phyloP scores from a whole-genome alignment of 2,888 invertebrate species.

The Luffia ferchaultella region DNA sequence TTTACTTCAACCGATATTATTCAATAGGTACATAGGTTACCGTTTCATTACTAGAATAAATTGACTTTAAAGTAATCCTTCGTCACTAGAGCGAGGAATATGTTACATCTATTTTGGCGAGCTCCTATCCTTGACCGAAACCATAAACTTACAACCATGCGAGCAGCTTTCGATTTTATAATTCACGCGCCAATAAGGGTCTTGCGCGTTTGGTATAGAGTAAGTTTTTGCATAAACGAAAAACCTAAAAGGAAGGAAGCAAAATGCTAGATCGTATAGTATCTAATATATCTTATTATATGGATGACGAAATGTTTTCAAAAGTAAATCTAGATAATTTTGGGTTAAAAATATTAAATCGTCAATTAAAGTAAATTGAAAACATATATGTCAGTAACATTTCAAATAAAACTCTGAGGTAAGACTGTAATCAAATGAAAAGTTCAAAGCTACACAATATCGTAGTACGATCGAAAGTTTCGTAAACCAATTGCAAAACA shows the following conservation, averaged over 20 bases:
- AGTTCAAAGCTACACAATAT: no score
- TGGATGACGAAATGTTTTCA: no score
- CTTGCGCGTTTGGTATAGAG: neutral
- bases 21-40: no score
- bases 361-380: no score
- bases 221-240: neutral
- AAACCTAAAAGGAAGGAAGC: neutral
- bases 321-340: no score
- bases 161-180: slow-evolving; percentile 5
- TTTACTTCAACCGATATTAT: no score
- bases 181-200: neutral
- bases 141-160: slow-evolving; percentile 11
- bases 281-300: no score
- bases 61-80: neutral
- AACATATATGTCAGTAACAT: no score
- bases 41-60: neutral
- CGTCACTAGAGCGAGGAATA: neutral
- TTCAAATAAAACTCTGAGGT: no score
- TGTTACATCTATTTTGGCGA: neutral
- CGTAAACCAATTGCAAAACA: neutral
- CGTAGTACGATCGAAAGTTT: no score
- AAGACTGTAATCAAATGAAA: no score
- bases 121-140: slow-evolving; percentile 15
- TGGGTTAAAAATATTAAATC: no score
- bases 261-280: neutral